A percentile compares a stretch with the other conserved stretches of the same genome.
These are phyloP conservation scores for Odocoileus hemionus DNA, from an alignment of 2,113 vertebrate species.

Conservation along the genomic window DNA sequence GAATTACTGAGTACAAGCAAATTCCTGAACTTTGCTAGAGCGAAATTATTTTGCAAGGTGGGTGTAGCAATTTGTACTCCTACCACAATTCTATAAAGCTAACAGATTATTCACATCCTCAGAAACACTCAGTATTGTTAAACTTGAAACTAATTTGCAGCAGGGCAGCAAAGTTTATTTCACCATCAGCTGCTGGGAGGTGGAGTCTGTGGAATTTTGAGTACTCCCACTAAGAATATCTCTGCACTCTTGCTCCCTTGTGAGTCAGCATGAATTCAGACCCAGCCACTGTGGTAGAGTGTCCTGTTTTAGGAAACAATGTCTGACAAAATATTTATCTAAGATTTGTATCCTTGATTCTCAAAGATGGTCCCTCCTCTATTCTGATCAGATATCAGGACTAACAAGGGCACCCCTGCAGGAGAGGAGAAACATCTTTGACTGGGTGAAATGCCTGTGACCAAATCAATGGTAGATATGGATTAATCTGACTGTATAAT, in stretches of 20 bases:
- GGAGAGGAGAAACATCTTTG: not conserved
- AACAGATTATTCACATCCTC: not conserved
- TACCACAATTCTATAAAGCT: not conserved
- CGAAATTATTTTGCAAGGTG: not conserved
- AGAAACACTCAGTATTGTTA: not conserved
- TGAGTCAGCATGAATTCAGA: not conserved
- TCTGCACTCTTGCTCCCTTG: not conserved
- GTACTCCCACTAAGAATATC: not conserved
- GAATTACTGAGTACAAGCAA: not conserved
- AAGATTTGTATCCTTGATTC: not conserved
- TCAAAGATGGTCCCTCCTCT: not conserved
- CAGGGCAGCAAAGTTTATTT: not conserved
- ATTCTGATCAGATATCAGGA: not conserved
- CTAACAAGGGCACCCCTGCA: fast-evolving
- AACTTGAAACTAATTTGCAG: not conserved
- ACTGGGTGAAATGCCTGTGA: not conserved
- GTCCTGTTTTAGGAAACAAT: not conserved
- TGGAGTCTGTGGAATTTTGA: constrained; percentile 21
- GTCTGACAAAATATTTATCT: not conserved
- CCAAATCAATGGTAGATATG: not conserved
- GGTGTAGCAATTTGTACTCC: not conserved
- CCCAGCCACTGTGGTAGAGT: not conserved
- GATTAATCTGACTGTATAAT: not conserved
- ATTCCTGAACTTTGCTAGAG: not conserved
- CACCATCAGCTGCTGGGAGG: not conserved